Evolutionary conservation across 2,113 vertebrate genomes (phyloP).

Genomic region (Leucopternis melanops): DNA sequence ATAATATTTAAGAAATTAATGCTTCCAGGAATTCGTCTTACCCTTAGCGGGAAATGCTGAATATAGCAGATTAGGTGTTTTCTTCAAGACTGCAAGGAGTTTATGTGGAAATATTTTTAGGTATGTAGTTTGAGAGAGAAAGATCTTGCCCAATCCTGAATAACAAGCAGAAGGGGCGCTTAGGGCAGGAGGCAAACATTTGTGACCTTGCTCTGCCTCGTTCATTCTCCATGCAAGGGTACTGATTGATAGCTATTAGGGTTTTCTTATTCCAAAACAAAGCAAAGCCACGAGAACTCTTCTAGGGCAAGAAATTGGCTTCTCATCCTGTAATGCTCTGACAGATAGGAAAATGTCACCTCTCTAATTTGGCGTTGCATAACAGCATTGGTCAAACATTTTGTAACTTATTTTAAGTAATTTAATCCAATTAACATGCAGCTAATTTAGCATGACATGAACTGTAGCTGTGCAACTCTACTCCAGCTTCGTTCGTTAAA

Average conservation of each 20-base stretch:
- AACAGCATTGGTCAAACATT: neutral
- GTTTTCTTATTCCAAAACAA: neutral
- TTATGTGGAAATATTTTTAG: neutral
- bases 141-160: neutral
- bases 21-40: neutral
- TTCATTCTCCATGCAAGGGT: neutral
- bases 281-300: neutral
- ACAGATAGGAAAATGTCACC: neutral
- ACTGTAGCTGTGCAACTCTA: neutral
- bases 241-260: accelerated
- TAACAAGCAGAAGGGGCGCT: neutral
- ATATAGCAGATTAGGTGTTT: neutral
- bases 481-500: neutral
- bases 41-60: neutral
- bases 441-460: neutral
- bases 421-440: neutral
- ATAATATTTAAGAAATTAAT: neutral
- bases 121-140: neutral
- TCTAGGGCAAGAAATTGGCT: neutral
- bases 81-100: neutral
- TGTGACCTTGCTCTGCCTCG: neutral
- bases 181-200: neutral
- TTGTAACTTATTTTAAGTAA: neutral
- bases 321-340: neutral
- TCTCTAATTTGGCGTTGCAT: neutral